Conservation (phyloP, 2,797 vertebrate genomes). For the Pipistrellus kuhlii region DNA sequence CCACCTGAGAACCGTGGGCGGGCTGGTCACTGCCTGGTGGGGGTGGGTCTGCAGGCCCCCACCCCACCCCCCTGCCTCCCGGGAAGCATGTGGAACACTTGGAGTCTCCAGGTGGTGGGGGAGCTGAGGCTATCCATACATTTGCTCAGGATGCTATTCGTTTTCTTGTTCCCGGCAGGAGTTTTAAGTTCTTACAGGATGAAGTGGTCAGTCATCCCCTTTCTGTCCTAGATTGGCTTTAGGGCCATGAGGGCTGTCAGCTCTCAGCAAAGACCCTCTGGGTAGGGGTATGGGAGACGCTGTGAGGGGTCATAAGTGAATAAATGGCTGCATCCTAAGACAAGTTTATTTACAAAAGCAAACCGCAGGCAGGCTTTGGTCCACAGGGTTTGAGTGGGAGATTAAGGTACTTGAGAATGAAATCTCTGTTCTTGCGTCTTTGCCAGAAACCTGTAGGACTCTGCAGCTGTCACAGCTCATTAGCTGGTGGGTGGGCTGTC, state of each 20-base stretch:
- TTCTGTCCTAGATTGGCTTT: neutral
- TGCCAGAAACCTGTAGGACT: neutral
- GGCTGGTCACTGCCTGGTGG: neutral
- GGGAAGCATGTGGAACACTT: neutral
- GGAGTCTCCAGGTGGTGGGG: neutral
- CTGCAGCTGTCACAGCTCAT: neutral
- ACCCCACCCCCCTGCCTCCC: neutral
- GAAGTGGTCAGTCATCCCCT: neutral
- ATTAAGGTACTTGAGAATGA: neutral
- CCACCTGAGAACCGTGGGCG: neutral
- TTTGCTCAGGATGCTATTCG: neutral
- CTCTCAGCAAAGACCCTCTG: neutral
- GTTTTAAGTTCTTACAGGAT: constrained; percentile 31
- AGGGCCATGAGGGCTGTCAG: neutral
- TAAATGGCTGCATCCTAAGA: neutral
- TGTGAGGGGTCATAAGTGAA: neutral
- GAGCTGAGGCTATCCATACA: neutral
- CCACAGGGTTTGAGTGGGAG: neutral
- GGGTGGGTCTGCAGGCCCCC: neutral
- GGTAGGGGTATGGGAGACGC: neutral
- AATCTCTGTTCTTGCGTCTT: neutral
- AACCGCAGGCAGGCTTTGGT: neutral
- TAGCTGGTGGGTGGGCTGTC: neutral
- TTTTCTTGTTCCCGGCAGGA: constrained; percentile 24
- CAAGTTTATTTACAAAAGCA: neutral